Evolutionary conservation across 1,140 invertebrate species (phyloP), one percentile per base, ranked within the genome.

Genomic region (Bathynomus jamesi): DNA sequence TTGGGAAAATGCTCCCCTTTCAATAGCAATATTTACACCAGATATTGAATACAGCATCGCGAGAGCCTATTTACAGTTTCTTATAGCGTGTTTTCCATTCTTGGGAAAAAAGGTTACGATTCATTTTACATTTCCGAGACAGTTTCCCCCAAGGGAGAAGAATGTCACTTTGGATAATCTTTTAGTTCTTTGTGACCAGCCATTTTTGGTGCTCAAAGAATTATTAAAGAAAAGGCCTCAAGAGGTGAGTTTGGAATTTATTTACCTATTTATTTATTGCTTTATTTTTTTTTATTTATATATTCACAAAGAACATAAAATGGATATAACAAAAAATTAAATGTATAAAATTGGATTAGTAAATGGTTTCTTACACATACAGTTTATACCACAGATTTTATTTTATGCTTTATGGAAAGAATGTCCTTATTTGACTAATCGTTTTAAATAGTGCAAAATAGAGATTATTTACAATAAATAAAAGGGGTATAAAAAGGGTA

Each of bases 1-100:
- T 69, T 97, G 94, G 94, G 85, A 85, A 1, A 11, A 4, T 3
- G 93, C 92, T 0, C 90, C 93, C 0, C 89, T 96, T 76, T 96
- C 93, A 0, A 86, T 92, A 0, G 90, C 93, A 0, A 83, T 95
- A 0, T 96, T 91, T 79, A 89, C 89, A 0, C 89, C 90, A 3
- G 90, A 89, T 10, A 86, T 79, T 7, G 82, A 85, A 68, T 81
- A 81, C 65, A 70, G 74, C 28, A 76, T 80, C 8, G 80, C 82
- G 0, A 71, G 82, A 21, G 68, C 78, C 63, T 92, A 91, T 78
- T 83, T 94, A 1, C 83, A 87, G 13, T 92, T 89, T 82, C 81
- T 95, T 67, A 85, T 89, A 28, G 83, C 86, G 7, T 96, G 94
- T 79, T 89, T 89, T 79, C 83, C 87, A 13, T 85, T 87, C 53